phyloP scores from a whole-genome alignment of 1,140 invertebrate species.

The Panulirus ornatus region DNA sequence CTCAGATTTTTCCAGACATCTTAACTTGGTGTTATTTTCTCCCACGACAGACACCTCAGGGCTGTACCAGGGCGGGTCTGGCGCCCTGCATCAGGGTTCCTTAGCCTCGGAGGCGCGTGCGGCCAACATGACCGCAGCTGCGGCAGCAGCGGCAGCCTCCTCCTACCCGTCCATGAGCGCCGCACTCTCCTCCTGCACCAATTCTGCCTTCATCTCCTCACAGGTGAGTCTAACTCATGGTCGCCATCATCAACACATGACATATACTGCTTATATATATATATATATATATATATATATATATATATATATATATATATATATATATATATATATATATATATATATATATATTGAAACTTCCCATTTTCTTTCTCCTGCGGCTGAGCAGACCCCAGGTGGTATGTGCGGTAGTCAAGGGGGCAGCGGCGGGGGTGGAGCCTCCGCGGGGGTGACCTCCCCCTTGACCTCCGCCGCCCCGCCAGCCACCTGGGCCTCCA shows the following conservation, averaged over 20 bases:
- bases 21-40: too few species aligned
- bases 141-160: conserved; percentile 66
- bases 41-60: conserved; percentile 41
- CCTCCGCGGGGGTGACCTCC: neutral
- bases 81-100: conserved; percentile 42
- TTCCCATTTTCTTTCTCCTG: neutral
- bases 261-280: too few species aligned
- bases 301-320: too few species aligned
- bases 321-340: neutral
- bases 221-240: conserved; percentile 28
- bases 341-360: neutral
- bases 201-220: conserved; percentile 49
- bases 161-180: conserved; percentile 68
- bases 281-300: too few species aligned
- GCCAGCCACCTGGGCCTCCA: conserved; percentile 55
- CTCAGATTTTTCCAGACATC: too few species aligned
- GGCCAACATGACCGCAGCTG: conserved; percentile 65
- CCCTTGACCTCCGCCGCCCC: conserved; percentile 35
- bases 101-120: conserved; percentile 53
- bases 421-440: neutral
- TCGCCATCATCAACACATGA: too few species aligned
- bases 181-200: conserved; percentile 63
- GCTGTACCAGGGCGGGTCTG: conserved; percentile 62
- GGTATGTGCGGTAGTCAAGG: conserved; percentile 33
- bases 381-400: neutral